A percentile compares a stretch with the other conserved stretches of the same genome.
Conservation (phyloP, 2,888 invertebrate genomes). For the Polydrusus tereticollis region DNA sequence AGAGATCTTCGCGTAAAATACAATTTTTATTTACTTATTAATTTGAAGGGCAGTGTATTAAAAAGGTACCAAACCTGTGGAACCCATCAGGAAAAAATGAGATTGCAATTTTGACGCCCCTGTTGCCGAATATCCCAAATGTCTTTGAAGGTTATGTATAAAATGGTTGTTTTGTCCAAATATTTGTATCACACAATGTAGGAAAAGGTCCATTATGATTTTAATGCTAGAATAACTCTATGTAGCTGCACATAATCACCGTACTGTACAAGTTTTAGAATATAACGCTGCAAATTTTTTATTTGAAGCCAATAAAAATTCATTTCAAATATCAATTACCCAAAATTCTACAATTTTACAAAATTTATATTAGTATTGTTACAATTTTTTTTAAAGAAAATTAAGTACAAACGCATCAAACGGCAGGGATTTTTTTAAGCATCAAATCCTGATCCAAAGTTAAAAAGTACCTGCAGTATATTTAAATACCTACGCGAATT, state of each 20-base stretch:
- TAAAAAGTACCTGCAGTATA: no score
- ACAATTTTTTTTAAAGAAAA: background rate
- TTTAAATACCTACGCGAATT: no score
- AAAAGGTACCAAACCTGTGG: no score
- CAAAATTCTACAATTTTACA: background rate
- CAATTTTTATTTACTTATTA: no score
- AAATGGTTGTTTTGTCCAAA: background rate
- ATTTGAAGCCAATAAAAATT: background rate
- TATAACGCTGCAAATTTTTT: slow-evolving; percentile 2
- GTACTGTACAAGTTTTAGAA: slow-evolving; percentile 7
- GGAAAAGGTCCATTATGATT: background rate
- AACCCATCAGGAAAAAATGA: no score
- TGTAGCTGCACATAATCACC: no score
- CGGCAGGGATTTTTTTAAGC: background rate
- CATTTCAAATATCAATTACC: background rate
- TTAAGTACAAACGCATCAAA: background rate
- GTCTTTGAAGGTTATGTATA: background rate
- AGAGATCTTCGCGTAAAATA: no score
- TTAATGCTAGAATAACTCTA: no score
- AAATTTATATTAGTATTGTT: background rate
- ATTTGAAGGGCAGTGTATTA: no score
- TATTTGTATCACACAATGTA: background rate
- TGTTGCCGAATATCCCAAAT: background rate
- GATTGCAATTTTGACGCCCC: no score
- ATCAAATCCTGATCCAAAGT: background rate